Evolutionary conservation across 2,888 invertebrate genomes (phyloP).

Genomic region (Micoletzkya japonica): DNA sequence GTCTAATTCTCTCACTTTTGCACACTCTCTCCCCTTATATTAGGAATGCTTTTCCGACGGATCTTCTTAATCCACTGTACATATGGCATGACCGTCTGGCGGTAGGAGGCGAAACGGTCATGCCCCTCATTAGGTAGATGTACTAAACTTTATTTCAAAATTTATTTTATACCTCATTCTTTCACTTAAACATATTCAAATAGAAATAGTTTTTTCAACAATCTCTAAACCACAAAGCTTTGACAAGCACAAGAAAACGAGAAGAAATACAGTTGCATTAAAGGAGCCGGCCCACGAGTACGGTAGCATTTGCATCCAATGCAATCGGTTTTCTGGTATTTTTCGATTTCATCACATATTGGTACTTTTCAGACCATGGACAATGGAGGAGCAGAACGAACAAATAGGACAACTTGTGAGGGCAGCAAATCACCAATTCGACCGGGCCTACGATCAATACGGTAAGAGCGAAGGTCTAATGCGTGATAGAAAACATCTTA

Average conservation of each 20-base stretch:
- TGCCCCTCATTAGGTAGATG: too few relatives aligned
- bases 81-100: too few relatives aligned
- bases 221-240: not conserved
- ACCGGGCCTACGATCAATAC: slow-evolving; percentile 20
- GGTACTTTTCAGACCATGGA: slow-evolving; percentile 7
- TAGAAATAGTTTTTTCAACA: too few relatives aligned
- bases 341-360: not conserved
- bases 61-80: too few relatives aligned
- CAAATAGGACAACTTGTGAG: slow-evolving; percentile 28
- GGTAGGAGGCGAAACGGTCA: too few relatives aligned
- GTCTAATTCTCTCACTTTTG: too few relatives aligned
- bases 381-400: not conserved
- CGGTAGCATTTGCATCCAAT: not conserved
- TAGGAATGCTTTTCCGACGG: too few relatives aligned
- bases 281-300: not conserved
- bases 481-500: not conserved
- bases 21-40: too few relatives aligned
- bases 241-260: not conserved
- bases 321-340: not conserved
- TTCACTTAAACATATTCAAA: too few relatives aligned
- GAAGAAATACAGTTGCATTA: not conserved
- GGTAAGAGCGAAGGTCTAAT: slow-evolving; percentile 3
- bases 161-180: too few relatives aligned
- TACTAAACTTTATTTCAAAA: too few relatives aligned
- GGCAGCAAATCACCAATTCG: slow-evolving; percentile 24